These are phyloP conservation scores for Phragmatobia fuliginosa DNA, from an alignment of 2,888 invertebrate genomes.

Conservation along the genomic window DNA sequence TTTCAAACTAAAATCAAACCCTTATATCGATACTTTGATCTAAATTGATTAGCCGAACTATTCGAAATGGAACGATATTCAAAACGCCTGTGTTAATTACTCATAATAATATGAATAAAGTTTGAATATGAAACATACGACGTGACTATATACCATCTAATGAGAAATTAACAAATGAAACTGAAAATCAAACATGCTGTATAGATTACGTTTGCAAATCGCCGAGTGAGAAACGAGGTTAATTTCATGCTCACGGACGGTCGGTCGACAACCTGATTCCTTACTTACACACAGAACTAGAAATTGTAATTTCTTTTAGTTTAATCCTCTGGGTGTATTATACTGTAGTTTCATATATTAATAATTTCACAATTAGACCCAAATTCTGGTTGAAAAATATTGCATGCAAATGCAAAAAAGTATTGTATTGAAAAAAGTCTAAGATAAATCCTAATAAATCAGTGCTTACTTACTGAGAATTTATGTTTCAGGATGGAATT, in stretches of 20 bases:
- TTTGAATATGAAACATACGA: neutral
- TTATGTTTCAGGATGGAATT: too few relatives aligned
- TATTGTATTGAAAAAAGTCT: too few relatives aligned
- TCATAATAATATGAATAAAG: neutral
- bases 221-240: slow-evolving; percentile 12
- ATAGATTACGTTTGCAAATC: slow-evolving; percentile 13
- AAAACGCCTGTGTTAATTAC: neutral
- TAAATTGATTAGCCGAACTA: neutral
- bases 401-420: too few relatives aligned
- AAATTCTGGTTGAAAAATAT: neutral
- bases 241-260: slow-evolving; percentile 16
- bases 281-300: slow-evolving; percentile 1
- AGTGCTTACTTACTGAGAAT: neutral
- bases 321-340: neutral
- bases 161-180: slow-evolving; percentile 1
- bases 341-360: neutral
- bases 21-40: too few relatives aligned
- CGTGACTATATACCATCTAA: neutral
- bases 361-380: neutral
- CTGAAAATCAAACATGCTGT: slow-evolving; percentile 9
- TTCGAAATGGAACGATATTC: neutral
- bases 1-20: neutral
- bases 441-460: neutral
- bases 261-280: slow-evolving; percentile 9
- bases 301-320: neutral